Conservation (phyloP, 2,888 invertebrate species). For the Tryphoninae sp. region DNA sequence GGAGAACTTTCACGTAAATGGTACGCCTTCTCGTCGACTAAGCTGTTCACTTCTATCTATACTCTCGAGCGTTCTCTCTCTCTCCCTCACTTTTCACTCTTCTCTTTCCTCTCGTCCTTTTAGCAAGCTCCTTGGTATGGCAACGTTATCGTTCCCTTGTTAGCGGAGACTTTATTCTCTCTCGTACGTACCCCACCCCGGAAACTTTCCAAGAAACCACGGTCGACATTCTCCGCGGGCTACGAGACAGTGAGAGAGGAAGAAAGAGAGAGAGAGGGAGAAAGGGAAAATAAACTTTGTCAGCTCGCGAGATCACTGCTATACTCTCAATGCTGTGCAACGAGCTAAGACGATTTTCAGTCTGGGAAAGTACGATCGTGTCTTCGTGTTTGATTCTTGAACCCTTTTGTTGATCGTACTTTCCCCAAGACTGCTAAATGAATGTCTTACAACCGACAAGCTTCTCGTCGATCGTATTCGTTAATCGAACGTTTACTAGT, state of each 20-base stretch:
- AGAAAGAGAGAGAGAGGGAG: background rate
- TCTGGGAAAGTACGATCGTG: background rate
- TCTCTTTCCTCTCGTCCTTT: constrained; percentile 10
- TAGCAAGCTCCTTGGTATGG: constrained; percentile 25
- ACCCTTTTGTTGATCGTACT: background rate
- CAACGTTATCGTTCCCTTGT: constrained; percentile 56
- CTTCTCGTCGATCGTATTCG: too few species aligned
- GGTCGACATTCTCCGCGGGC: constrained; percentile 19
- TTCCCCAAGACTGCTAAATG: background rate
- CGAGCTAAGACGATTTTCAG: constrained; percentile 10
- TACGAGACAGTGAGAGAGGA: background rate
- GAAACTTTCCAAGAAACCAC: constrained; percentile 52
- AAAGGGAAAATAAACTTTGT: constrained; percentile 30
- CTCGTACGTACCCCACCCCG: constrained; percentile 15
- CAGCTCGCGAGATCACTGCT: constrained; percentile 32
- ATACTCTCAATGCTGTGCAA: constrained; percentile 2
- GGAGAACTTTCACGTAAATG: constrained; percentile 61
- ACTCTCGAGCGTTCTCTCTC: background rate
- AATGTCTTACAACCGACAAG: background rate
- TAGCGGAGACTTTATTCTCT: constrained; percentile 60
- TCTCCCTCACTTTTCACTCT: constrained; percentile 11
- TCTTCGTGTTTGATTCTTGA: background rate
- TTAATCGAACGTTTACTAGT: too few species aligned
- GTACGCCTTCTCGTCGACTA: constrained; percentile 63
- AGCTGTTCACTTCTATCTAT: constrained; percentile 46